These are phyloP conservation scores for Aphodius sticticus DNA, from an alignment of 2,888 invertebrate species.

Conservation along the genomic window DNA sequence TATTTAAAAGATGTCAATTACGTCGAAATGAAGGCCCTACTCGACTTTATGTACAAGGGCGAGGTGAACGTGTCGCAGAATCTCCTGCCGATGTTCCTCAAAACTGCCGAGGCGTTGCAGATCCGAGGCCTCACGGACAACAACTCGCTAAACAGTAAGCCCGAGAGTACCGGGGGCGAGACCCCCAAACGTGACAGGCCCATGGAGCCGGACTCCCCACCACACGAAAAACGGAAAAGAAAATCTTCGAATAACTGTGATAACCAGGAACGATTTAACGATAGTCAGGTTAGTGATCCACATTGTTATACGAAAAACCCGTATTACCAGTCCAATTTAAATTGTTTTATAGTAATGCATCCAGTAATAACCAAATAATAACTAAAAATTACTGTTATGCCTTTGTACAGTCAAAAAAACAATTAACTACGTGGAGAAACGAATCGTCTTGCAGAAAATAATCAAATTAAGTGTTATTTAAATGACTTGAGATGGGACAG, in stretches of 20 bases:
- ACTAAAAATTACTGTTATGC: too few relatives aligned
- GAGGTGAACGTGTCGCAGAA: constrained; percentile 85
- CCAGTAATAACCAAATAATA: background rate
- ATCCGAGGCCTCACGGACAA: constrained; percentile 89
- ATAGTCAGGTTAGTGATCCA: constrained; percentile 67
- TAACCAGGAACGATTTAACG: constrained; percentile 72
- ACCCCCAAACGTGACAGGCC: constrained; percentile 48
- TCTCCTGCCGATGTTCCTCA: constrained; percentile 88
- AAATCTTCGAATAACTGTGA: constrained; percentile 74
- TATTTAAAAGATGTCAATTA: constrained; percentile 92
- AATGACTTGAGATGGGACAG: too few relatives aligned
- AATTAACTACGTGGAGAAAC: too few relatives aligned
- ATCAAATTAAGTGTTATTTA: too few relatives aligned
- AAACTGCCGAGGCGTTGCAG: constrained; percentile 92
- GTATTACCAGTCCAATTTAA: constrained; percentile 26
- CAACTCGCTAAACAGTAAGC: constrained; percentile 67
- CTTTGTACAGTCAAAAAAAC: too few relatives aligned
- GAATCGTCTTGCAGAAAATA: too few relatives aligned
- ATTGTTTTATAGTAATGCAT: background rate
- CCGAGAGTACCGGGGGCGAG: constrained; percentile 40
- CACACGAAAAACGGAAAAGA: constrained; percentile 69
- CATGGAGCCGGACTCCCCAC: constrained; percentile 55
- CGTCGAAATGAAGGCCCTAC: constrained; percentile 86
- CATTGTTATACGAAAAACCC: background rate
- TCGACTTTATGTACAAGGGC: constrained; percentile 94